These are phyloP conservation scores for Pseudochirops corinnae DNA, from an alignment of 2,797 vertebrate genomes.

Conservation along the genomic window DNA sequence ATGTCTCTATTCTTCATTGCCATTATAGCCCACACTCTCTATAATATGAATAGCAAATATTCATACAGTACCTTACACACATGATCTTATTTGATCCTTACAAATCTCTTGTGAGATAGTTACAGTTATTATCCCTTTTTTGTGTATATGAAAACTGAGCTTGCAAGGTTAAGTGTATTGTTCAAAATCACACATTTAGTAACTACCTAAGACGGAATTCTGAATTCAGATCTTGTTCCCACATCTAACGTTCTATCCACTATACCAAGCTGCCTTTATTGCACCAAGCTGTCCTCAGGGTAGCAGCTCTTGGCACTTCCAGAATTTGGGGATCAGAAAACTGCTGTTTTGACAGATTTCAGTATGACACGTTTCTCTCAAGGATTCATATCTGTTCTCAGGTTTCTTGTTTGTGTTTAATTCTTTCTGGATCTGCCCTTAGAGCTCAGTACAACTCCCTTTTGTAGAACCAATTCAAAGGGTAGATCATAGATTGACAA, in stretches of 20 bases:
- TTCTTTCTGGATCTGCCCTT: neutral
- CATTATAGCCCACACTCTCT: neutral
- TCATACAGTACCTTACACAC: neutral
- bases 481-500: neutral
- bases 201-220: neutral
- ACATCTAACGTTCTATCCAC: neutral
- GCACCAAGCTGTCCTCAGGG: neutral
- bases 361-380: neutral
- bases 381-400: neutral
- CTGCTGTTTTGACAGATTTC: neutral
- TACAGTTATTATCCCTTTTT: neutral
- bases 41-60: neutral
- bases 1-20: neutral
- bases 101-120: neutral
- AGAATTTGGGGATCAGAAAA: neutral
- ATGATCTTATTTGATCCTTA: neutral
- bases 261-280: neutral
- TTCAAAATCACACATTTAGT: neutral
- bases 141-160: neutral
- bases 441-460: neutral
- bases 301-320: neutral
- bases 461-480: neutral
- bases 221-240: neutral
- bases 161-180: neutral
- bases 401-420: neutral